Percentiles rank a stretch among this genome's conserved stretches.
phyloP scores from a whole-genome alignment of 2,113 vertebrate genomes.

The Tapirus terrestris region DNA sequence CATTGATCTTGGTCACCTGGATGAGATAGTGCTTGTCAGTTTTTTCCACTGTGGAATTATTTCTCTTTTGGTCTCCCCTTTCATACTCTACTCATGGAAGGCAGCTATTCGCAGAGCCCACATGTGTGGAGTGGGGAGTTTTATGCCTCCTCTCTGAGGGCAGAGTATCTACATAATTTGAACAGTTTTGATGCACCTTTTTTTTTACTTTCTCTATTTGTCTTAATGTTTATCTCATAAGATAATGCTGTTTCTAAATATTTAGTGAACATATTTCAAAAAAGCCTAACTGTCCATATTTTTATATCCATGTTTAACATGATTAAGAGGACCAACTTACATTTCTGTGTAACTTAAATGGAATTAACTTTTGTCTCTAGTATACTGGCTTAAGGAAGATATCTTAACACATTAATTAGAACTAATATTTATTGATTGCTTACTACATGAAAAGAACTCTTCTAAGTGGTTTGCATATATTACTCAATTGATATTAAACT shows the following conservation, averaged over 20 bases:
- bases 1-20: background rate
- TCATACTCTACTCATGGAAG: background rate
- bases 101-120: fast-evolving
- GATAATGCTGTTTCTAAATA: background rate
- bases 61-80: background rate
- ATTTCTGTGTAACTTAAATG: background rate
- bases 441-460: background rate
- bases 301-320: background rate
- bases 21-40: background rate
- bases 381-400: background rate
- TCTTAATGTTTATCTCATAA: background rate
- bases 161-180: too few relatives aligned
- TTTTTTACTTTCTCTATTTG: background rate
- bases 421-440: background rate
- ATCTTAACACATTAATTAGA: background rate
- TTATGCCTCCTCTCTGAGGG: background rate
- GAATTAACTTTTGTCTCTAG: background rate
- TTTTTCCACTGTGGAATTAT: background rate
- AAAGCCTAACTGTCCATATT: background rate
- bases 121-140: background rate
- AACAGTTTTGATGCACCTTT: background rate
- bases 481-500: background rate
- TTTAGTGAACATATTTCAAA: background rate
- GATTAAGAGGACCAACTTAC: background rate
- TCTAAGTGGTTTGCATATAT: background rate